Conservation (phyloP, 1,140 invertebrate species). For the Lasioglossum baleicum region DNA sequence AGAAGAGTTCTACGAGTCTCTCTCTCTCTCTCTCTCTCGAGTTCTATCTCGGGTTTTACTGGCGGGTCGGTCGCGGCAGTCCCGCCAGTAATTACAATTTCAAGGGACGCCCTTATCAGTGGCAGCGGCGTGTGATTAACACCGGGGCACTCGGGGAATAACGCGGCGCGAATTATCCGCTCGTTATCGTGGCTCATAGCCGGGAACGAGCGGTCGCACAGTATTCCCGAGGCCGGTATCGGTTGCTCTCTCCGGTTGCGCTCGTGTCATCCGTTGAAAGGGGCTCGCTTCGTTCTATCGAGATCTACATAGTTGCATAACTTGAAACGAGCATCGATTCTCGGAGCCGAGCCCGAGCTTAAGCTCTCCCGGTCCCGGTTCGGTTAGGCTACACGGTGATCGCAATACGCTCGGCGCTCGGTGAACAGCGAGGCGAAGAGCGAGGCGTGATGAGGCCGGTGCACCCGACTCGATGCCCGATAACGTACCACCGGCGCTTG, state of each 20-base stretch:
- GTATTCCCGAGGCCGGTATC: background rate
- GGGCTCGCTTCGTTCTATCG: constrained; percentile 55
- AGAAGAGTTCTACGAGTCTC: background rate
- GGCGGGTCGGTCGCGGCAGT: background rate
- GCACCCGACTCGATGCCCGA: constrained; percentile 65
- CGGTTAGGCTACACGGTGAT: constrained; percentile 11
- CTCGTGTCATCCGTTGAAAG: constrained; percentile 44
- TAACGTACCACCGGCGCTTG: constrained; percentile 60
- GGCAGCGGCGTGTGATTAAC: constrained; percentile 29
- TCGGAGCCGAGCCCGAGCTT: constrained; percentile 40
- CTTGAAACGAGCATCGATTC: constrained; percentile 62
- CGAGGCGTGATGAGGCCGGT: constrained; percentile 67
- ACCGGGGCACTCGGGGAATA: background rate
- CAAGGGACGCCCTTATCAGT: constrained; percentile 29
- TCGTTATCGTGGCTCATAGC: constrained; percentile 36
- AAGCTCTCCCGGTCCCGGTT: background rate
- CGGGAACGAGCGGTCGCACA: background rate
- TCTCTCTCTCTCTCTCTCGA: too few species aligned
- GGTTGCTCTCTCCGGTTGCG: constrained; percentile 23
- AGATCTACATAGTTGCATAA: constrained; percentile 68
- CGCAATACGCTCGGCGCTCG: constrained; percentile 40
- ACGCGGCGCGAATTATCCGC: constrained; percentile 14
- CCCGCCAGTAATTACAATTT: constrained; percentile 33
- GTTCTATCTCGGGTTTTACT: background rate
- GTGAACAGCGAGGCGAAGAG: background rate